Evolutionary conservation across 2,113 vertebrate genomes (phyloP).

Genomic region (Pseudorectes ferrugineus): DNA sequence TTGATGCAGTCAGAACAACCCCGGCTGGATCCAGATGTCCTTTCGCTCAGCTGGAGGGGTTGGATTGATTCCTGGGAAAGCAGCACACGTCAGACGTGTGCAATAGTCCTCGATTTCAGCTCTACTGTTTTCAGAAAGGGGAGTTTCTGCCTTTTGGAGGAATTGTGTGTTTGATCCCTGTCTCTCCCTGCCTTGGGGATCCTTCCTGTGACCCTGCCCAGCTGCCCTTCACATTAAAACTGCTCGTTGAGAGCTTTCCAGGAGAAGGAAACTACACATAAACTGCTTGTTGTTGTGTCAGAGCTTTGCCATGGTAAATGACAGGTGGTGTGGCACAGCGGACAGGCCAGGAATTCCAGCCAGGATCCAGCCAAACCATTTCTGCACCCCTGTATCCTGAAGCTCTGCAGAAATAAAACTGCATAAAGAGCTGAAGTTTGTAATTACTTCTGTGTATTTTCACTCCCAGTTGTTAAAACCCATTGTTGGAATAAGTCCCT

Average conservation of each 20-base stretch:
- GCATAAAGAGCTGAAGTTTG: not conserved
- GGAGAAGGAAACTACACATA: not conserved
- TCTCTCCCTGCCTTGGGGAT: fast-evolving
- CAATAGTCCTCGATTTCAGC: fast-evolving
- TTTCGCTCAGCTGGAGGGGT: not conserved
- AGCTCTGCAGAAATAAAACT: not conserved
- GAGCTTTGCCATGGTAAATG: not conserved
- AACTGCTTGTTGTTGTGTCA: not conserved
- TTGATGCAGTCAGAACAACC: not conserved
- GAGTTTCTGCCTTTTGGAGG: not conserved
- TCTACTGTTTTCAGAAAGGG: not conserved
- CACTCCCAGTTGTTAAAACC: not conserved
- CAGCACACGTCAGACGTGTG: fast-evolving
- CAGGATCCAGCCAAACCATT: not conserved
- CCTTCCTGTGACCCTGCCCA: not conserved
- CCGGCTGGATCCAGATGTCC: not conserved
- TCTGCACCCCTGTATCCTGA: not conserved
- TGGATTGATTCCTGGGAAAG: not conserved
- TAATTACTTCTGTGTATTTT: not conserved
- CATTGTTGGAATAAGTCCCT: fast-evolving
- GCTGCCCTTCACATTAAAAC: not conserved
- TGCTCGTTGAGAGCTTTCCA: not conserved
- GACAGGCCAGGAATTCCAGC: not conserved
- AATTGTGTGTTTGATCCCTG: not conserved
- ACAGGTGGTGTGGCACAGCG: not conserved